Conservation (phyloP, 2,888 invertebrate species). For the Philereme vetulata region DNA sequence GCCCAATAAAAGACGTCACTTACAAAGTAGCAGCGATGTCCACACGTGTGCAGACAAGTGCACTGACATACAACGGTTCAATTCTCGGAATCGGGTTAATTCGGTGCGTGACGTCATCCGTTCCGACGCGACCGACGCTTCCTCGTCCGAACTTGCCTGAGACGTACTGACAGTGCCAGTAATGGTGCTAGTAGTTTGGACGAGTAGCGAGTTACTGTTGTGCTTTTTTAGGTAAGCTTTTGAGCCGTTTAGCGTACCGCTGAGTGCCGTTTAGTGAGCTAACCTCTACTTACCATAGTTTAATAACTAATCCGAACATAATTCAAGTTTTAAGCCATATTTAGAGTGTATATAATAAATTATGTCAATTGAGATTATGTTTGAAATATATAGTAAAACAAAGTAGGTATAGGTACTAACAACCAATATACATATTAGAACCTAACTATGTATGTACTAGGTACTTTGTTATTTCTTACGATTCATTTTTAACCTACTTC, state of each 20-base stretch:
- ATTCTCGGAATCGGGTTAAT: conserved; percentile 79
- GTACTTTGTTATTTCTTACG: too few species aligned
- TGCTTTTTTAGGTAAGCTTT: background rate
- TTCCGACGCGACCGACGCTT: conserved; percentile 49
- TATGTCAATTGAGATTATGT: too few species aligned
- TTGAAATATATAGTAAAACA: too few species aligned
- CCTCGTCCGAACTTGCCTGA: conserved; percentile 55
- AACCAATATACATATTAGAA: too few species aligned
- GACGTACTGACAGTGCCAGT: conserved; percentile 9
- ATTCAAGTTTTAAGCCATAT: too few species aligned
- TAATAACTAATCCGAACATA: too few species aligned
- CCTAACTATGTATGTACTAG: too few species aligned
- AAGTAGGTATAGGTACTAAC: too few species aligned
- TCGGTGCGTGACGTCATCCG: conserved; percentile 73
- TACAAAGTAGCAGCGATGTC: conserved; percentile 50
- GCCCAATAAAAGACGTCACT: conserved; percentile 20
- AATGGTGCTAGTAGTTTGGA: conserved; percentile 1
- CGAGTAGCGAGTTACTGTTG: conserved; percentile 3
- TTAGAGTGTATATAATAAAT: too few species aligned
- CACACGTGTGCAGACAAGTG: conserved; percentile 76
- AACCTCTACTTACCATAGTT: too few species aligned
- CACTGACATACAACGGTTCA: conserved; percentile 70
- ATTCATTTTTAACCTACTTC: too few species aligned
- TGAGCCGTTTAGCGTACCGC: background rate
- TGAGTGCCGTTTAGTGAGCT: too few species aligned